Percentiles rank a stretch among this genome's conserved stretches.
These are phyloP conservation scores for cattle (Bos taurus) DNA, from an alignment of 2,113 vertebrate genomes.

Conservation along the genomic window DNA sequence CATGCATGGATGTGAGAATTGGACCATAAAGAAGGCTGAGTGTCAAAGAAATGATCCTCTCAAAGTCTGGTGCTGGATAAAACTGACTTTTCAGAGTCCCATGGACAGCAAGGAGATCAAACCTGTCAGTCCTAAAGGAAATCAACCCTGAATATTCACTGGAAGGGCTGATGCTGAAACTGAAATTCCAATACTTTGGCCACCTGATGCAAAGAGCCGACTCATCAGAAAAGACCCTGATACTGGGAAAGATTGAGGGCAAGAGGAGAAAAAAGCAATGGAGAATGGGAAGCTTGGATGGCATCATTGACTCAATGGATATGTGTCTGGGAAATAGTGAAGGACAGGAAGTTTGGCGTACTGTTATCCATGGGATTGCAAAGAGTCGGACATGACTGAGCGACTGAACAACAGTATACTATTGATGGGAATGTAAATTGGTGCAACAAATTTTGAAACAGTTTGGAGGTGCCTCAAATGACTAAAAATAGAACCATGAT, in stretches of 20 bases:
- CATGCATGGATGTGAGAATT: not conserved
- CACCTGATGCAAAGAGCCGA: fast-evolving
- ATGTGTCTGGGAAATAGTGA: not conserved
- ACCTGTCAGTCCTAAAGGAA: not conserved
- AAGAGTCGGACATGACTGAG: not conserved
- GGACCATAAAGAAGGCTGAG: not conserved
- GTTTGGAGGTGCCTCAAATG: not conserved
- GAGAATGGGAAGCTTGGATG: not conserved
- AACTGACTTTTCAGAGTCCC: not conserved
- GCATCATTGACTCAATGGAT: not conserved
- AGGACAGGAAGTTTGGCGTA: not conserved
- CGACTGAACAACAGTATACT: not conserved
- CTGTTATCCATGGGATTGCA: not conserved
- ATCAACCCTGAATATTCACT: not conserved
- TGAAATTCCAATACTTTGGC: not conserved
- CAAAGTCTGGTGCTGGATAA: not conserved
- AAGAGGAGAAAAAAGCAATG: not conserved
- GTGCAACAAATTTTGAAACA: not conserved
- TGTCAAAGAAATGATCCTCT: not conserved
- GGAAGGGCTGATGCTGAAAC: not conserved
- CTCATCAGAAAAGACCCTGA: not conserved
- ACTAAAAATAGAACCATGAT: not conserved
- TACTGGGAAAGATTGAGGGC: not conserved
- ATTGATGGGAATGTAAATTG: not conserved
- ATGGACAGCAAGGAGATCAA: not conserved